Percentiles rank a stretch among this genome's conserved stretches.
Evolutionary conservation across 1,140 invertebrate genomes (phyloP).

Genomic region (Lucilia cuprina): DNA sequence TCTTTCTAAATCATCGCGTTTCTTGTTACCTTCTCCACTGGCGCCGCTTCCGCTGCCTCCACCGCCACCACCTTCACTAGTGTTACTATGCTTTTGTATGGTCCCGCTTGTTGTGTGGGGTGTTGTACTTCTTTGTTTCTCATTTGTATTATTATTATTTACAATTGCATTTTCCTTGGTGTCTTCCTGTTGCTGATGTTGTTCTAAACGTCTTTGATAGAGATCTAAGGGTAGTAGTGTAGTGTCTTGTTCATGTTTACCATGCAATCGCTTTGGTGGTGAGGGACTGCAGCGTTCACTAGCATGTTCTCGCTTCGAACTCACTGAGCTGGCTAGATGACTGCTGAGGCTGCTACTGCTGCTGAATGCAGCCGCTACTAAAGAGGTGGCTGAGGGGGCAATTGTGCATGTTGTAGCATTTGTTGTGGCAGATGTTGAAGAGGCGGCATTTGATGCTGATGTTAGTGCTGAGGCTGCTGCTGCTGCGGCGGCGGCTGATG

Average conservation of each 20-base stretch:
- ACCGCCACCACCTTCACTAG: not conserved
- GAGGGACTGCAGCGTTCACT: conserved; percentile 57
- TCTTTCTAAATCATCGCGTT: conserved; percentile 1
- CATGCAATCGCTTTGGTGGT: conserved; percentile 51
- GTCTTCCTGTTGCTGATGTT: conserved; percentile 34
- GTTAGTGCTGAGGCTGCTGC: conserved; percentile 44
- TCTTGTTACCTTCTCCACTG: not conserved
- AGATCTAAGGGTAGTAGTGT: conserved; percentile 57
- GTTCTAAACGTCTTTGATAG: conserved; percentile 54
- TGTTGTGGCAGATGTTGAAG: conserved; percentile 31
- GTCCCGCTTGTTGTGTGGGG: conserved; percentile 11
- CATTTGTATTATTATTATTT: conserved; percentile 20
- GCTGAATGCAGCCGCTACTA: conserved; percentile 37
- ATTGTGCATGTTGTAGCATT: conserved; percentile 44
- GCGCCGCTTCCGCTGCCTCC: not conserved
- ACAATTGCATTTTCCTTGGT: conserved; percentile 37
- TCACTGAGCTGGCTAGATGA: not conserved
- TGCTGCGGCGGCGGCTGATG: conserved; percentile 43
- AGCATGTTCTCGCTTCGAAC: conserved; percentile 37
- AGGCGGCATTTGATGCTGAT: conserved; percentile 28
- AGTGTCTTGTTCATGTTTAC: conserved; percentile 36
- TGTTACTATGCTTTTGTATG: conserved; percentile 5
- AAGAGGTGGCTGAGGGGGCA: conserved; percentile 38
- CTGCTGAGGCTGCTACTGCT: not conserved
- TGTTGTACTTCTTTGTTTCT: conserved; percentile 38